These are phyloP conservation scores for Paraescarpia echinospica DNA, from an alignment of 1,140 invertebrate species.

Conservation along the genomic window DNA sequence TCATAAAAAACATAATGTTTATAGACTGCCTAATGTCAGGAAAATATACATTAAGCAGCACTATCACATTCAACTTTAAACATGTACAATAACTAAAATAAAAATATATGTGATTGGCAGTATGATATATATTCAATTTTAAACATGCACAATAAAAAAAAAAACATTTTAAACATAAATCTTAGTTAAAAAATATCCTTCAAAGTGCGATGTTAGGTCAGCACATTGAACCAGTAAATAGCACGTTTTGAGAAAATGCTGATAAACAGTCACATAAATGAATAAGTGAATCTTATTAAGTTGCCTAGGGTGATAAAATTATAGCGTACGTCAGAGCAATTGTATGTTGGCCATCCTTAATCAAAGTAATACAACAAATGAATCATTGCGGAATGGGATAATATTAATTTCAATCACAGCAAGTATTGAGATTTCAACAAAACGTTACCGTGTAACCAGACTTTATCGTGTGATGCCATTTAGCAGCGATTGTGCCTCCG, in stretches of 20 bases:
- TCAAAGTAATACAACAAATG: neutral
- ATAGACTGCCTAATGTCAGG: neutral
- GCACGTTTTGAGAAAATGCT: neutral
- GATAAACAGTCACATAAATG: neutral
- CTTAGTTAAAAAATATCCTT: neutral
- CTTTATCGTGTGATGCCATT: neutral
- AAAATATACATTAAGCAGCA: neutral
- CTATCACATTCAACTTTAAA: neutral
- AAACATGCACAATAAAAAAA: neutral
- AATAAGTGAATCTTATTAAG: neutral
- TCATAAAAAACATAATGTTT: neutral
- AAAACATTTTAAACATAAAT: neutral
- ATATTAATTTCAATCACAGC: neutral
- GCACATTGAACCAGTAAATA: neutral
- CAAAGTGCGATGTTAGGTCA: neutral
- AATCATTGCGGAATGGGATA: no score
- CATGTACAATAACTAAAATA: neutral
- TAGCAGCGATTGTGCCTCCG: neutral
- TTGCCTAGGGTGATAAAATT: neutral
- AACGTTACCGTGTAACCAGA: neutral
- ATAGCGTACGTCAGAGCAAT: neutral
- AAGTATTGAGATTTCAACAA: neutral
- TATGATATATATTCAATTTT: neutral
- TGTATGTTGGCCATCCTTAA: neutral
- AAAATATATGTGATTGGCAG: neutral